Percentiles rank a stretch among this genome's conserved stretches.
These are phyloP conservation scores for Zophobas atratus DNA, from an alignment of 1,140 invertebrate genomes.

Conservation along the genomic window DNA sequence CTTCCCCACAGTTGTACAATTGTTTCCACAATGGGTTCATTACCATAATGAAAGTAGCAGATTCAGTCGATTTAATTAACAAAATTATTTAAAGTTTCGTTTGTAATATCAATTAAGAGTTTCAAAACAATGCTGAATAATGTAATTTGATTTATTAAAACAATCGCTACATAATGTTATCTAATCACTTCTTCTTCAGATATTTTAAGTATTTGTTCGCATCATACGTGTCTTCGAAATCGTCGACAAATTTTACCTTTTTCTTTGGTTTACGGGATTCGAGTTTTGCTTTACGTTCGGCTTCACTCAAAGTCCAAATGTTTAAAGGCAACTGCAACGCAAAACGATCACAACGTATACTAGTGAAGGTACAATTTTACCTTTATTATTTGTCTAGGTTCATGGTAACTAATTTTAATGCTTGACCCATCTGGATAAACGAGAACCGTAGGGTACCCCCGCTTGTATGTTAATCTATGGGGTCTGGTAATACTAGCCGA, in stretches of 20 bases:
- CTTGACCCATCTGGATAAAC: conserved; percentile 89
- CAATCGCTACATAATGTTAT: conserved; percentile 31
- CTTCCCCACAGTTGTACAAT: conserved; percentile 48
- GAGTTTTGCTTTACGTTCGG: conserved; percentile 77
- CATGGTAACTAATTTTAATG: conserved; percentile 84
- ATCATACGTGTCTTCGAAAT: conserved; percentile 86
- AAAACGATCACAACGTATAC: conserved; percentile 46
- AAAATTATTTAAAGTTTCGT: conserved; percentile 43
- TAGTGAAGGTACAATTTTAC: conserved; percentile 68
- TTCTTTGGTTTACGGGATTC: conserved; percentile 82
- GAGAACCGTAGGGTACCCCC: conserved; percentile 72
- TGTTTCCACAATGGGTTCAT: conserved; percentile 54
- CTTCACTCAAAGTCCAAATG: conserved; percentile 78
- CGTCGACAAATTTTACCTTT: conserved; percentile 81
- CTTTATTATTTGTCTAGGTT: conserved; percentile 88
- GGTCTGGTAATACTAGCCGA: conserved; percentile 66
- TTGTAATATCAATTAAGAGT: conserved; percentile 21
- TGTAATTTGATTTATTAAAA: conserved; percentile 23
- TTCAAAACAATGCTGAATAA: conserved; percentile 31
- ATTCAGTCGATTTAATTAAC: conserved; percentile 48
- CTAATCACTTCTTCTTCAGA: conserved; percentile 72
- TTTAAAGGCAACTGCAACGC: conserved; percentile 83
- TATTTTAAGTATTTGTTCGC: conserved; percentile 83
- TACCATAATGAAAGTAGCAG: conserved; percentile 57
- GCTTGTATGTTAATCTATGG: conserved; percentile 62